phyloP scores from a whole-genome alignment of 2,888 invertebrate genomes.

The Siphlonurus alternatus region DNA sequence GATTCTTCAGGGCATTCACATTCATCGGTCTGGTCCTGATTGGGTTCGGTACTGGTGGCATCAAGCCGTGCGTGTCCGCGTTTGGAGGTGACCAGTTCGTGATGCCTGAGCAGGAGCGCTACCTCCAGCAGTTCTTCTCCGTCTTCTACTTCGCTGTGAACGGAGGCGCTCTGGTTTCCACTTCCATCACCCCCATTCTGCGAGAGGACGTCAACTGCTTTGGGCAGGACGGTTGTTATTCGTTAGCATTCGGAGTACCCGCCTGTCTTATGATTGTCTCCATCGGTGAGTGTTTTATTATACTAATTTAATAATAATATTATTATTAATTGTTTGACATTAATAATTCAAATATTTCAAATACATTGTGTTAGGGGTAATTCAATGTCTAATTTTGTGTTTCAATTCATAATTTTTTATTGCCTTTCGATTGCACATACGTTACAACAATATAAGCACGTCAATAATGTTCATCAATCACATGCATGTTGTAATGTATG shows the following conservation, averaged over 20 bases:
- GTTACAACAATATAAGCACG: no score
- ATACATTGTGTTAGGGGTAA: no score
- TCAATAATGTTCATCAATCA: no score
- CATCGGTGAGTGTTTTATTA: conserved; percentile 48
- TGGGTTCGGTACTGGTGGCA: conserved; percentile 62
- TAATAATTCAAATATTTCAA: not conserved
- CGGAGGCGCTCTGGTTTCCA: conserved; percentile 55
- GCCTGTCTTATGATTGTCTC: conserved; percentile 71
- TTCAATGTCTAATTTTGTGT: conserved; percentile 3
- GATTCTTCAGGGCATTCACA: conserved; percentile 32
- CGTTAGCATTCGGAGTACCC: conserved; percentile 78
- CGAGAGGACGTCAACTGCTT: conserved; percentile 65
- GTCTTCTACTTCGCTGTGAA: conserved; percentile 54
- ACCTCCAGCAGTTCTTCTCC: conserved; percentile 54
- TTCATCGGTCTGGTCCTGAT: conserved; percentile 49
- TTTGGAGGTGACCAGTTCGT: conserved; percentile 70
- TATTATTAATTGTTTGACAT: not conserved
- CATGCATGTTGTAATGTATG: no score
- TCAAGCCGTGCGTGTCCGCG: conserved; percentile 66
- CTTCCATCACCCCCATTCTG: conserved; percentile 71
- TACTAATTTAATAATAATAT: not conserved
- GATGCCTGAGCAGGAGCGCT: conserved; percentile 41
- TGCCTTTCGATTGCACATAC: no score
- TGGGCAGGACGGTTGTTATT: conserved; percentile 58
- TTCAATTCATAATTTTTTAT: no score